Evolutionary conservation across 2,888 invertebrate genomes (phyloP).

Genomic region (Lymantria monacha): DNA sequence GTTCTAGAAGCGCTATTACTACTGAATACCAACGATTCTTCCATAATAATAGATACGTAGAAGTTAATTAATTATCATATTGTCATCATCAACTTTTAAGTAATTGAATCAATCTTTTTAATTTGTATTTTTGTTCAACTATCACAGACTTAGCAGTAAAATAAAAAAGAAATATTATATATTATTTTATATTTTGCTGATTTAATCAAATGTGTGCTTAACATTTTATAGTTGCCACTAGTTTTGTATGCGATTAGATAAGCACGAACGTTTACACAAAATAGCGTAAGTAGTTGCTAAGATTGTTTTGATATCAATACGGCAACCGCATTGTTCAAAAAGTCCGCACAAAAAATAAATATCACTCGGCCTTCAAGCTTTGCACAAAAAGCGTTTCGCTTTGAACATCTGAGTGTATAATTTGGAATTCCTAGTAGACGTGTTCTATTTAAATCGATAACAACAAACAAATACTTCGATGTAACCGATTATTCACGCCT

Average conservation of each 20-base stretch:
- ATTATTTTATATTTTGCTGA: not conserved
- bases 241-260: slow-evolving; percentile 35
- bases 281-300: slow-evolving; percentile 10
- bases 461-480: slow-evolving; percentile 17
- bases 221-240: slow-evolving; percentile 19
- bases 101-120: no score
- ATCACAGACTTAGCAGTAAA: no score
- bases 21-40: no score
- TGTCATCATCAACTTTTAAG: no score
- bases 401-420: slow-evolving; percentile 34
- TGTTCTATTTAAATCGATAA: slow-evolving; percentile 24
- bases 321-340: slow-evolving; percentile 18
- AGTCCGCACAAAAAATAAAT: slow-evolving; percentile 39
- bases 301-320: slow-evolving; percentile 20
- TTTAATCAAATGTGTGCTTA: slow-evolving; percentile 1
- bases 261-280: slow-evolving; percentile 16
- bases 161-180: no score
- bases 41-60: no score
- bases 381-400: slow-evolving; percentile 37
- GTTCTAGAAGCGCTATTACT: slow-evolving; percentile 10
- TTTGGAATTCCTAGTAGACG: slow-evolving; percentile 24
- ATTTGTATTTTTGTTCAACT: no score
- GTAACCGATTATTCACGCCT: slow-evolving; percentile 13
- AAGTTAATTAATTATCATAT: no score
- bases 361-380: slow-evolving; percentile 44